Evolutionary conservation across 2,888 invertebrate genomes (phyloP).

Genomic region (Hypomecis punctinalis): DNA sequence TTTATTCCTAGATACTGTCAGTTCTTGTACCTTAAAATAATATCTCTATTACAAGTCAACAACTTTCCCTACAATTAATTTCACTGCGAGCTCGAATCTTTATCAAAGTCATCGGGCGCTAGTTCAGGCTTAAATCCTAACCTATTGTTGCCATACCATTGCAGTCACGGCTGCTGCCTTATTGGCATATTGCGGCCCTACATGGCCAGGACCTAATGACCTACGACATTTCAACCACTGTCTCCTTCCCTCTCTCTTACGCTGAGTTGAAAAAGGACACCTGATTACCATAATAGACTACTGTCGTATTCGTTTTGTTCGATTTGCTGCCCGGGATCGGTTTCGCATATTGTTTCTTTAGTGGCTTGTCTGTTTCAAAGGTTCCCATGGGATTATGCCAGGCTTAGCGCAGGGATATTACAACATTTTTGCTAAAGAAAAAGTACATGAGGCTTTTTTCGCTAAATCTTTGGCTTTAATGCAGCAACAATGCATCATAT

Average conservation of each 20-base stretch:
- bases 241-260: slow-evolving; percentile 61
- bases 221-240: slow-evolving; percentile 83
- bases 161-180: slow-evolving; percentile 81
- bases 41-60: slow-evolving; percentile 6
- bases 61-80: slow-evolving; percentile 56
- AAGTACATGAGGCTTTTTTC: not conserved
- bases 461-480: too few species aligned
- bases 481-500: too few species aligned
- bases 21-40: too few species aligned
- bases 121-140: slow-evolving; percentile 54
- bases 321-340: slow-evolving; percentile 75
- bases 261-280: slow-evolving; percentile 59
- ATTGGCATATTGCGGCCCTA: slow-evolving; percentile 84
- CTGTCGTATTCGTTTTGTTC: slow-evolving; percentile 78
- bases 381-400: slow-evolving; percentile 40
- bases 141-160: slow-evolving; percentile 76
- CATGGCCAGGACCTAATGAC: slow-evolving; percentile 83
- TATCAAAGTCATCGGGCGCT: slow-evolving; percentile 73
- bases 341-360: slow-evolving; percentile 65
- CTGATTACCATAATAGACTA: slow-evolving; percentile 79
- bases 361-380: slow-evolving; percentile 42
- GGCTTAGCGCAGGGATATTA: slow-evolving; percentile 1
- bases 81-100: slow-evolving; percentile 49
- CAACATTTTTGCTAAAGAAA: not conserved
- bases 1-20: too few species aligned